phyloP scores from a whole-genome alignment of 2,888 invertebrate genomes.

The Polymixis flavicincta region DNA sequence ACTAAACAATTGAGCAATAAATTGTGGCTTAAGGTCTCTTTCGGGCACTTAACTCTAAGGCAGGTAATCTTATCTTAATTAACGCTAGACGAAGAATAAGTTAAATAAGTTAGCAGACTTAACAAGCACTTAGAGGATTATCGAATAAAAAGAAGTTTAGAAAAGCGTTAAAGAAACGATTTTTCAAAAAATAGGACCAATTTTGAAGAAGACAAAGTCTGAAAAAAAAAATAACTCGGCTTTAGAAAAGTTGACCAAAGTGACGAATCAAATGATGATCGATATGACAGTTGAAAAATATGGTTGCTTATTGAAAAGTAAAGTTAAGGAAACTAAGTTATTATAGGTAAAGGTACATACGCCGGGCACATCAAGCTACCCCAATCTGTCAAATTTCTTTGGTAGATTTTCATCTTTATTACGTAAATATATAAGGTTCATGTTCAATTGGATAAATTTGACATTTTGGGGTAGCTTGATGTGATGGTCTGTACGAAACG shows the following conservation, averaged over 20 bases:
- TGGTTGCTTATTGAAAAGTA: neutral
- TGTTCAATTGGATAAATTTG: too few relatives aligned
- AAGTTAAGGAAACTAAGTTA: neutral
- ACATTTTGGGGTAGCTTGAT: too few relatives aligned
- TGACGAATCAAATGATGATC: neutral
- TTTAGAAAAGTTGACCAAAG: neutral
- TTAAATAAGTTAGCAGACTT: conserved; percentile 19
- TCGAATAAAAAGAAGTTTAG: neutral
- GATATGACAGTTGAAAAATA: neutral
- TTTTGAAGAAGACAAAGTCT: neutral
- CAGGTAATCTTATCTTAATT: conserved; percentile 42
- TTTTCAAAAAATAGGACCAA: neutral
- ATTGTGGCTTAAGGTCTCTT: conserved; percentile 48
- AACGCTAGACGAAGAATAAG: conserved; percentile 25
- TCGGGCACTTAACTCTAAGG: conserved; percentile 34
- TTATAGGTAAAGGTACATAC: too few relatives aligned
- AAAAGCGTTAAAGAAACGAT: neutral
- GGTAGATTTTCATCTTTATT: too few relatives aligned
- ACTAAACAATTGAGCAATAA: conserved; percentile 54
- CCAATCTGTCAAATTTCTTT: too few relatives aligned
- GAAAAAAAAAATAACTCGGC: neutral
- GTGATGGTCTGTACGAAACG: too few relatives aligned
- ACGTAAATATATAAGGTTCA: too few relatives aligned
- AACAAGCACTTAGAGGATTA: neutral
- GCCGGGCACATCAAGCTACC: too few relatives aligned